These are phyloP conservation scores for Agapornis roseicollis DNA, from an alignment of 2,113 vertebrate genomes.

Conservation along the genomic window DNA sequence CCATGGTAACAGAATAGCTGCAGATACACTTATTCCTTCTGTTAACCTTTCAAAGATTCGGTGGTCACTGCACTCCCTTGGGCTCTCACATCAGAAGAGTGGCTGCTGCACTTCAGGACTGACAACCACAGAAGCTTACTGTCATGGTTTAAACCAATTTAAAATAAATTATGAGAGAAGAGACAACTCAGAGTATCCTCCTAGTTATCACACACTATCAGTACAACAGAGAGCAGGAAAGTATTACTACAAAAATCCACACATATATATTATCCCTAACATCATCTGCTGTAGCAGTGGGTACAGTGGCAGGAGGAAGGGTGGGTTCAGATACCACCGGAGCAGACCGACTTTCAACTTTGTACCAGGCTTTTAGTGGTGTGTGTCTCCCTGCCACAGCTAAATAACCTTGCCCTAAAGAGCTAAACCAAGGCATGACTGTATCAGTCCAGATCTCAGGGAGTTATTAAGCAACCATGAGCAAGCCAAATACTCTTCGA, in stretches of 20 bases:
- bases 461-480: neutral
- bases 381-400: neutral
- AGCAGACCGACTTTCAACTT: neutral
- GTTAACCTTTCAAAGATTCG: neutral
- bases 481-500: neutral
- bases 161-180: neutral
- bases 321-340: neutral
- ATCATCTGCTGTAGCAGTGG: neutral
- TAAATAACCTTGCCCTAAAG: neutral
- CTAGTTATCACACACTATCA: neutral
- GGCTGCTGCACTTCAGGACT: neutral
- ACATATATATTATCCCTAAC: neutral
- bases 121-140: neutral
- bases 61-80: neutral
- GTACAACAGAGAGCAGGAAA: neutral
- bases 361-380: neutral
- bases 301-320: neutral
- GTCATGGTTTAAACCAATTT: neutral
- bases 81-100: neutral
- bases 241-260: neutral
- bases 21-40: neutral
- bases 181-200: neutral
- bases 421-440: neutral
- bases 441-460: neutral
- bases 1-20: neutral